Base-by-base conservation (phyloP, 2,797 vertebrate genomes). In the Acomys russatus region DNA sequence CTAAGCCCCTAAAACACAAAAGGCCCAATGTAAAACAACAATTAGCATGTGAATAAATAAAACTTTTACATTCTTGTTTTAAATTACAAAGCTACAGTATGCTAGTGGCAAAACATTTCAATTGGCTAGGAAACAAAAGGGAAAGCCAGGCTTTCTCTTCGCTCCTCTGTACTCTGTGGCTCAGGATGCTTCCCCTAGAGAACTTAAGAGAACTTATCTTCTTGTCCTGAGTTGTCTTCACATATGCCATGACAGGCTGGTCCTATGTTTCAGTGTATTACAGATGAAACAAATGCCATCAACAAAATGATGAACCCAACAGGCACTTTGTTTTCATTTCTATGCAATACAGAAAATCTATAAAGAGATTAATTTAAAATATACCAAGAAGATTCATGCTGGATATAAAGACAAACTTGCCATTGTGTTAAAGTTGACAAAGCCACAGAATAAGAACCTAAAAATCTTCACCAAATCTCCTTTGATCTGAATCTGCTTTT, bases 401-500 rank as follows among this genome's bases (percentile, higher is more conserved):
- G 76, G 15, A 89, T 89, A 63, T 63, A 68, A 79, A 78, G 38
- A 73, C 91, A 79, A 89, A 20, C 22, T 82, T 33, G 49, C 20
- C 56, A 88, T 56, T 77, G 44, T 66, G 95, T 94, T 76, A 73
- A 91, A 87, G 78, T 87, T 77, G 71, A 88, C 74, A 96, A 87
- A 95, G 6, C 30, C 9, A 49, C 73, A 70, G 79, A 61, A 97
- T 89, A 91, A 91, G 94, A 94, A 84, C 84, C n/a, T 38, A 33
- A 89, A 96, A 83, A 9, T 77, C 61, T 96, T 80, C 94, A 59
- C 76, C 96, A 59, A 93, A 64, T 95, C 70, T 87, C 88, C 82
- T 96, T 97, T 95, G 89, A 95, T 88, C 84, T 96, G 96, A 88
- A 96, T 90, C 78, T 98, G 96, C 94, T 96, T 97, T 97, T 84